Conservation (phyloP, 1,140 invertebrate genomes). For the Himalopsyche phryganea region DNA sequence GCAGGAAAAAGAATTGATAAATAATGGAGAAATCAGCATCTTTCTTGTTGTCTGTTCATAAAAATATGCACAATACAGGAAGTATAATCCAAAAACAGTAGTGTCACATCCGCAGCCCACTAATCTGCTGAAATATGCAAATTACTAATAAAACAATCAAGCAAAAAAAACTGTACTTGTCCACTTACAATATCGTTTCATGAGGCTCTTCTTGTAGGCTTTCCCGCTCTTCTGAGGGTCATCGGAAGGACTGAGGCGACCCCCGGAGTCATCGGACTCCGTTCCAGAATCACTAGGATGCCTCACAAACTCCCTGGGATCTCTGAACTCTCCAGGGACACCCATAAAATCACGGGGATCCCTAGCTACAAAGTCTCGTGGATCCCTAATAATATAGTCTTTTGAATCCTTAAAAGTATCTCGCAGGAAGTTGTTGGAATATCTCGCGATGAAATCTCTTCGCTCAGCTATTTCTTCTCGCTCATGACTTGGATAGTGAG, state of each 20-base stretch:
- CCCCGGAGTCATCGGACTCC: slow-evolving; percentile 73
- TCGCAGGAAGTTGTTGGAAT: slow-evolving; percentile 17
- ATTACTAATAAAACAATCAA: no score
- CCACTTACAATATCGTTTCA: slow-evolving; percentile 85
- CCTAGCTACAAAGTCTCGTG: slow-evolving; percentile 38
- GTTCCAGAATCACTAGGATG: slow-evolving; percentile 63
- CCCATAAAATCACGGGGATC: slow-evolving; percentile 44
- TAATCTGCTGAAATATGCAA: no score
- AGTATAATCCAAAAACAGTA: no score
- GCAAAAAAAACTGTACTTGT: slow-evolving; percentile 6
- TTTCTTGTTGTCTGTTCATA: no score
- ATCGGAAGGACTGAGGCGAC: slow-evolving; percentile 53
- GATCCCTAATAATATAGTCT: slow-evolving; percentile 37
- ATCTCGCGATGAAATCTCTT: slow-evolving; percentile 43
- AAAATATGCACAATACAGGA: no score
- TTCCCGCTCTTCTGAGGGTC: slow-evolving; percentile 59
- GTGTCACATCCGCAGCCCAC: no score
- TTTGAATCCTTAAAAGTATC: slow-evolving; percentile 10
- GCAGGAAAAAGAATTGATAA: no score
- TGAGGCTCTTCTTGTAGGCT: slow-evolving; percentile 84
- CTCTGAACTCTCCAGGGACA: slow-evolving; percentile 43
- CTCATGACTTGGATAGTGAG: slow-evolving; percentile 13
- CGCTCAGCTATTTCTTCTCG: slow-evolving; percentile 40
- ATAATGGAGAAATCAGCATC: no score
- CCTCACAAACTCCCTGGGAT: slow-evolving; percentile 46